Evolutionary conservation across 2,888 invertebrate species (phyloP), one percentile per base, ranked within the genome.

Genomic region (Parasteatoda lunata): DNA sequence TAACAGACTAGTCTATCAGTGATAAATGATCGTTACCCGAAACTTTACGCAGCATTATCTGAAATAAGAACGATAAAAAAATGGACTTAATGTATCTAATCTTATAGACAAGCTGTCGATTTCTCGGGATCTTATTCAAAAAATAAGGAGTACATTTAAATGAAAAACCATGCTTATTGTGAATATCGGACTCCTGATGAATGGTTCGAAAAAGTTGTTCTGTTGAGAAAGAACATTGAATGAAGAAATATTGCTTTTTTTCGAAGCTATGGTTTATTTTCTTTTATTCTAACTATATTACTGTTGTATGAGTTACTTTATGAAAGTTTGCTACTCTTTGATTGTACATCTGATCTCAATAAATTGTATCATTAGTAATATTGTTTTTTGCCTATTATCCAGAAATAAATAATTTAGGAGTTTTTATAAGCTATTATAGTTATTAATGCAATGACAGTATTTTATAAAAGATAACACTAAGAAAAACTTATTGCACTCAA

Each of bases 41-140:
- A 59, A 59, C 59, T 59, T 59, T 59, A 59, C n/a, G n/a, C n/a
- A 59, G 59, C 9, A 59, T 59, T 59, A 59, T 59, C 59, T 47
- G 70, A 70, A 47, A 70, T 70, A 49, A 70, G 5, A 49, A 45
- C n/a, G 49, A n/a, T 9, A 9, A 70, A 49, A n/a, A 70, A 70
- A 70, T 70, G 49, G n/a, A n/a, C n/a, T 30, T 48, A 7, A 59
- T 70, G 47, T 70, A 49, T 70, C 49, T 70, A n/a, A 45, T 49
- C 48, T 49, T 11, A 48, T 70, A 4, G 70, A 70, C 49, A 48
- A 11, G 47, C 49, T n/a, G 49, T 48, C 70, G 49, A 49, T 70
- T 49, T n/a, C 70, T 70, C 1, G 47, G 13, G 70, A 11, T 70
- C 48, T 48, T 11, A n/a, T n/a, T 3, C 30, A 70, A 70, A 70